Evolutionary conservation across 2,113 vertebrate genomes (phyloP).

Genomic region (Carassius gibelio): DNA sequence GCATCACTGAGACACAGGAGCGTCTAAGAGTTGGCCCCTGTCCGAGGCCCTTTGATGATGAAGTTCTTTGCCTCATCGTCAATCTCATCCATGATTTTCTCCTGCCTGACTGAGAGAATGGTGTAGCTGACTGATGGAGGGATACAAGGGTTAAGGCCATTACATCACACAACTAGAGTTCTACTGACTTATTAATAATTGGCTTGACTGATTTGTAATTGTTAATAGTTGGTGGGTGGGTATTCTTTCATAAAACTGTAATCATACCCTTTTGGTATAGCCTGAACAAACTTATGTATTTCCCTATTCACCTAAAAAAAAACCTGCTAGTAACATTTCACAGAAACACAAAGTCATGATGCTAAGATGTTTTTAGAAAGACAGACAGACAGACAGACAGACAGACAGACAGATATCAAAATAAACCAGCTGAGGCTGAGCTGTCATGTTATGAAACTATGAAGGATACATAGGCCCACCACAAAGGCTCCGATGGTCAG

Average conservation of each 20-base stretch:
- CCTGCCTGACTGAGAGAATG: conserved; percentile 71
- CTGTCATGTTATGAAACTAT: background rate
- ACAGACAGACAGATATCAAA: no score
- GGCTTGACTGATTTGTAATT: background rate
- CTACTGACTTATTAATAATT: background rate
- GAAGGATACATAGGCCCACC: conserved; percentile 85
- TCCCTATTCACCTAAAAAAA: background rate
- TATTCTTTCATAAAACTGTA: background rate
- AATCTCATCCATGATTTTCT: conserved; percentile 67
- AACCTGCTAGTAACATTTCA: background rate
- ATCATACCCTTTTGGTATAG: background rate
- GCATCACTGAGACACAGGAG: background rate
- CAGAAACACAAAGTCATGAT: background rate
- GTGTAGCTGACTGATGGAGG: conserved; percentile 67
- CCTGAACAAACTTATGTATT: background rate
- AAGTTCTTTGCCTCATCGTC: conserved; percentile 66
- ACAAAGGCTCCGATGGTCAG: conserved; percentile 79
- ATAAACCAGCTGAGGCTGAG: background rate
- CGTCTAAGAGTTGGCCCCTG: conserved; percentile 69
- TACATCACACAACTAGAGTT: background rate
- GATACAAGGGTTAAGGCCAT: conserved; percentile 20
- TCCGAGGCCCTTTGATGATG: conserved; percentile 62
- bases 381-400: no score
- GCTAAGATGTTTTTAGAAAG: background rate
- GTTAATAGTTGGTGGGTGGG: background rate